These are phyloP conservation scores for Indicator indicator DNA, from an alignment of 2,113 vertebrate species.

Conservation along the genomic window DNA sequence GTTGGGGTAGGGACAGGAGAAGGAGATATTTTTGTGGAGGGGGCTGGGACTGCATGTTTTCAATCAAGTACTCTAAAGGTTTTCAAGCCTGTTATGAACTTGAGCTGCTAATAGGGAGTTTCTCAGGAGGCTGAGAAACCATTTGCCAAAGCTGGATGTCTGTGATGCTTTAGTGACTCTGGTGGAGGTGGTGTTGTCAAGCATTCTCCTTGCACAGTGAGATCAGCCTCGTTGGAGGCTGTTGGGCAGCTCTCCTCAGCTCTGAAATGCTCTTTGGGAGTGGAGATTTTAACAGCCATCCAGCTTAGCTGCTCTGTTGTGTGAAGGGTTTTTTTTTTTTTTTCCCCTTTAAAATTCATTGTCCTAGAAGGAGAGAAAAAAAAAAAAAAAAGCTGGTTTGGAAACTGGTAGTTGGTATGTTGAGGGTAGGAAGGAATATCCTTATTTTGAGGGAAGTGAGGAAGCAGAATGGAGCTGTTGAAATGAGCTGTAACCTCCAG, in stretches of 20 bases:
- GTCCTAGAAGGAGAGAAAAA: accelerated
- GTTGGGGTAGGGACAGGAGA: not conserved
- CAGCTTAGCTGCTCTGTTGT: not conserved
- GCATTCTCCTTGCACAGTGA: not conserved
- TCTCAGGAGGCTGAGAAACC: not conserved
- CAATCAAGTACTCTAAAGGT: slow-evolving; percentile 37
- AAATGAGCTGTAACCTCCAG: not conserved
- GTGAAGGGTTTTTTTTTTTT: not conserved
- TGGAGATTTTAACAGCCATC: not conserved
- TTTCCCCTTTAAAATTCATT: not conserved
- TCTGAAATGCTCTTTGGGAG: not conserved
- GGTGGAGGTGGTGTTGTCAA: not conserved
- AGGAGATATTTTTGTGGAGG: not conserved
- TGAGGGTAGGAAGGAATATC: not conserved
- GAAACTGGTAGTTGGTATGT: not conserved
- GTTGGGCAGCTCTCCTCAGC: not conserved
- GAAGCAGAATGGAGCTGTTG: not conserved
- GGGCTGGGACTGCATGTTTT: slow-evolving; percentile 16
- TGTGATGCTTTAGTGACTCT: not conserved
- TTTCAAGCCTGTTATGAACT: slow-evolving; percentile 53
- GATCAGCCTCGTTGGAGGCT: not conserved
- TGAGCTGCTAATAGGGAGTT: slow-evolving; percentile 68
- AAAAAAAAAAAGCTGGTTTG: not conserved
- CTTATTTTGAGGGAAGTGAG: not conserved
- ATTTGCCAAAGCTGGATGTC: not conserved